Base-by-base conservation (phyloP, 1,140 invertebrate species). In the Drosophila ambigua region DNA sequence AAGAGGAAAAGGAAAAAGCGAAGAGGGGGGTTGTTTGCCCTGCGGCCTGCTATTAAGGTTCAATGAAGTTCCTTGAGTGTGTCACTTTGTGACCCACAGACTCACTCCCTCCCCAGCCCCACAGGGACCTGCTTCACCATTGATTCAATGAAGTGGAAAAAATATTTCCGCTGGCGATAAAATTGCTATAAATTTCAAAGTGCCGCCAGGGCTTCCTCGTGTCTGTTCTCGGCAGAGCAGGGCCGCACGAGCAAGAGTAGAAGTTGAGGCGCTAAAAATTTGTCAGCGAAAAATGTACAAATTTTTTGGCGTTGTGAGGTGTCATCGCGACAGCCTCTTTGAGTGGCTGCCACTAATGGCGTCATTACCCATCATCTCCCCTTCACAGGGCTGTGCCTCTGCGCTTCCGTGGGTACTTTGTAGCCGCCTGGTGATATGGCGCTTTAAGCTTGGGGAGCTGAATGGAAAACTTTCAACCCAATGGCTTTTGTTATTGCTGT, bases 291-390 rank as follows among this genome's bases (percentile, higher is more conserved):
- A 45, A 46, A 23, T 26, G 43, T 13, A 45, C 41, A 67, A 73
- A 67, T 62, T 66, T 66, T 66, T 77, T 59, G 57, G 49, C 49
- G 52, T 72, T 72, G 60, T 62, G 69, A 69, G 77, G 57, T 75
- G 64, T 69, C 67, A 68, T 72, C 62, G 73, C 63, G 64, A 63
- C 43, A 43, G 64, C 49, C 51, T 57, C 51, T 80, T 68, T 81
- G 83, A 78, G 83, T 78, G 80, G 83, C 79, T 88, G 82, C 66
- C 80, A 82, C 82, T 87, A 87, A 87, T 87, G 83, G 82, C 75
- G 76, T 69, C 83, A 87, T 87, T 87, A 87, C 82, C 78, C 88
- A 76, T 80, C 62, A 52, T 54, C 51, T 64, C 13, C 16, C 5
- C 49, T 39, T 44, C 57, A 8, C 8, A 45, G 28, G 11, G 7